Evolutionary conservation across 1,140 invertebrate species (phyloP).

Genomic region (Aphis gossypii): DNA sequence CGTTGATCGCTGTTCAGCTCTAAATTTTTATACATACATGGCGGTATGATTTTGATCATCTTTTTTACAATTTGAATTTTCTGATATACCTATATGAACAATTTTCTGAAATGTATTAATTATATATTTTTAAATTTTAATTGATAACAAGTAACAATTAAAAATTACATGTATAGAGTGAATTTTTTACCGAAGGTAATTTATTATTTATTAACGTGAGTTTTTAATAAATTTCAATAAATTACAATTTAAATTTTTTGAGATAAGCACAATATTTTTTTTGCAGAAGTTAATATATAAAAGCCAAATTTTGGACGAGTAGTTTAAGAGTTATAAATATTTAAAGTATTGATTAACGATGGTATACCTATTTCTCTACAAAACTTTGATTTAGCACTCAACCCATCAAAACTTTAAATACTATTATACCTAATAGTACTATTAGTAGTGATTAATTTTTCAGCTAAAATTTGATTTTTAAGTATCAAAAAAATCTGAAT

Average conservation of each 20-base stretch:
- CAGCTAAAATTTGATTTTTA: too few relatives aligned
- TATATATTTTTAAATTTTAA: constrained; percentile 5
- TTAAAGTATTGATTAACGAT: not conserved
- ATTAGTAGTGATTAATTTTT: too few relatives aligned
- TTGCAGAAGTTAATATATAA: not conserved
- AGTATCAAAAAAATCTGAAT: too few relatives aligned
- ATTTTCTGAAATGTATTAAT: not conserved
- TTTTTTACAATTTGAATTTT: not conserved
- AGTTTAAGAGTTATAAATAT: not conserved
- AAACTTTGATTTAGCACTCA: not conserved
- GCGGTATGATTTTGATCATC: not conserved
- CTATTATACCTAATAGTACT: too few relatives aligned
- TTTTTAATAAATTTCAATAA: too few relatives aligned
- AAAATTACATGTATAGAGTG: not conserved
- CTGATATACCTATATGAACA: not conserved
- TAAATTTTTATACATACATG: not conserved
- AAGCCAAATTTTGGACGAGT: not conserved
- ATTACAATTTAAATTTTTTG: too few relatives aligned
- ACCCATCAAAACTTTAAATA: not conserved
- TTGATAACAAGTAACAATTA: not conserved
- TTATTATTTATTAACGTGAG: not conserved
- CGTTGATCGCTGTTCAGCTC: not conserved
- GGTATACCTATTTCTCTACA: not conserved
- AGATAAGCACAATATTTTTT: not conserved
- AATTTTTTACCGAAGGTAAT: too few relatives aligned